Evolutionary conservation across 2,797 vertebrate species (phyloP).

Genomic region (Mus minutoides): DNA sequence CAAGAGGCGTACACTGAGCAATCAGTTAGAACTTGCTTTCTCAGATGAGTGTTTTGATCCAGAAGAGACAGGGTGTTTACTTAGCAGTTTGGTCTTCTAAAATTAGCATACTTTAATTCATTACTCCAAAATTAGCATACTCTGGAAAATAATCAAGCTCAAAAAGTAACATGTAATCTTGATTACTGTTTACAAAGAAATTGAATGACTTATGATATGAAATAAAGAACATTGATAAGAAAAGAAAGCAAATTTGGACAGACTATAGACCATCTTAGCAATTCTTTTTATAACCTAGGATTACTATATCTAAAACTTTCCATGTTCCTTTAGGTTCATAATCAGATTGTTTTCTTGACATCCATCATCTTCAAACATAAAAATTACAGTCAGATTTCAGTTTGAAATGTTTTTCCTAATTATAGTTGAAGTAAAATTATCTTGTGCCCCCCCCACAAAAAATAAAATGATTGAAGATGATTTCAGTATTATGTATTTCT

Average conservation of each 20-base stretch:
- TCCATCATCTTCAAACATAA: conserved; percentile 67
- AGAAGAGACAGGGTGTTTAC: conserved; percentile 9
- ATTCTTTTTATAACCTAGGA: conserved; percentile 75
- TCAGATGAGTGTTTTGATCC: conserved; percentile 27
- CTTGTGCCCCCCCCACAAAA: conserved; percentile 13
- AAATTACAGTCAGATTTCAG: conserved; percentile 9
- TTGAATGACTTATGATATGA: conserved; percentile 51
- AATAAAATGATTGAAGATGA: conserved; percentile 50
- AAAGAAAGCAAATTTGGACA: conserved; percentile 77
- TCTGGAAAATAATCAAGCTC: conserved; percentile 37
- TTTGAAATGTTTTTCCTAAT: conserved; percentile 56
- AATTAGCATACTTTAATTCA: neutral
- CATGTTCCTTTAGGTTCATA: conserved; percentile 82
- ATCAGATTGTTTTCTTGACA: conserved; percentile 81
- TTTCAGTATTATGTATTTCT: neutral
- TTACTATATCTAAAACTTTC: conserved; percentile 81
- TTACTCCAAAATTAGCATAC: neutral
- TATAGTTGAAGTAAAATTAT: conserved; percentile 46
- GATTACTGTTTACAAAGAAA: conserved; percentile 64
- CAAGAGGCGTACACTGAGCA: conserved; percentile 26
- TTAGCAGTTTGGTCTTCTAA: neutral
- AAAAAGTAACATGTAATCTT: conserved; percentile 33
- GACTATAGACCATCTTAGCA: conserved; percentile 77
- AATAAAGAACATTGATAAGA: conserved; percentile 76
- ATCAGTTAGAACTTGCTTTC: neutral